Evolutionary conservation across 2,797 vertebrate species (phyloP), one percentile per base, ranked within the genome.

Genomic region (Sebastes taczanowskii): DNA sequence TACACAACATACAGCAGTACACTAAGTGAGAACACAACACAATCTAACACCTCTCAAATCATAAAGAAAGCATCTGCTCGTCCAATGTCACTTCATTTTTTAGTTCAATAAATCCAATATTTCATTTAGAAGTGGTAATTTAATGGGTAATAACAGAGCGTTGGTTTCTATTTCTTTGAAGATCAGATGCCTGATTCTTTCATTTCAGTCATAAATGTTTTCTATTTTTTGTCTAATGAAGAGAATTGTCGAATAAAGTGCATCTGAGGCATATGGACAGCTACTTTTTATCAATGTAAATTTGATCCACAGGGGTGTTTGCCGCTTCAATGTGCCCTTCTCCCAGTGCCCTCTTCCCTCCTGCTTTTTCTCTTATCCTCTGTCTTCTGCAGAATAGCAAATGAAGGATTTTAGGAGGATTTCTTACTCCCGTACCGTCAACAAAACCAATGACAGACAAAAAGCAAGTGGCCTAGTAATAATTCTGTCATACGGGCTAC

Each of bases 401-500:
- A 80, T 42, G 6, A 64, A 83, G 88, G 81, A 85, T 88, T 86
- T 82, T 70, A 27, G 30, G 64, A 63, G 79, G 58, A 77, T 86
- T 83, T 87, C 11, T 82, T 38, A 38, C 74, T 71, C 49, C 55
- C 32, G 7, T 77, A 25, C 63, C 13, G 18, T 69, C 30, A 53
- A 81, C 46, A 78, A 78, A 70, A 71, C 58, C 73, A 79, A 69
- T 55, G 60, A 71, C 77, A 75, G 73, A 84, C 64, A 81, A 84
- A 79, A 80, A 72, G 61, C 71, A 52, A 82, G 74, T 61, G 76
- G 53, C 71, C 74, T 20, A 13, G 77, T 77, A 80, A 86, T 87
- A 86, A 88, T 83, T 86, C 82, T 89, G 74, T 87, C 76, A 83
- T 2, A 74, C 59, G 4, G 87, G 70, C 73, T 62, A 66, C 3